phyloP scores from a whole-genome alignment of 2,888 invertebrate species.

The Baccha elongata region DNA sequence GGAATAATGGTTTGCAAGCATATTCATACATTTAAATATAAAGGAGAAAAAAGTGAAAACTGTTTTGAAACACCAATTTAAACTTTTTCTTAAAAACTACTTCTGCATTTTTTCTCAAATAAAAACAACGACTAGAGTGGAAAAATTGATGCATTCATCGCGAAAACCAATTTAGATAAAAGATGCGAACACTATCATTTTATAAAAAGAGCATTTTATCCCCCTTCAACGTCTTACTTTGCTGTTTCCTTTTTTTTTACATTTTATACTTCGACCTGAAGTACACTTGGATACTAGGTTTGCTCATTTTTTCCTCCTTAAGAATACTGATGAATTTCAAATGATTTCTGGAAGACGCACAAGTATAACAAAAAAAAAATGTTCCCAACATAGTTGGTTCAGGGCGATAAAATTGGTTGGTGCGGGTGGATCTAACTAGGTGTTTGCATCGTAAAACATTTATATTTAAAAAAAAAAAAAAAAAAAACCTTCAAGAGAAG shows the following conservation, averaged over 20 bases:
- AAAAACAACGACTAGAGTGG: background rate
- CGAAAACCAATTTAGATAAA: background rate
- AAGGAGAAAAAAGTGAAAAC: no score
- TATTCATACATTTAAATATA: no score
- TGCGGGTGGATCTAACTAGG: constrained; percentile 47
- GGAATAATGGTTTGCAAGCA: no score
- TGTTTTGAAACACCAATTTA: no score
- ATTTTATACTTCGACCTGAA: background rate
- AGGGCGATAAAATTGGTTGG: background rate
- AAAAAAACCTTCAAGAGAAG: constrained; percentile 53
- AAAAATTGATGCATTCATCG: background rate
- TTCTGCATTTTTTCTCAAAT: background rate
- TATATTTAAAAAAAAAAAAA: constrained; percentile 48
- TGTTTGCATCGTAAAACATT: constrained; percentile 68
- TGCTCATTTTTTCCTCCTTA: constrained; percentile 19
- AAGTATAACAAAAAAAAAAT: background rate
- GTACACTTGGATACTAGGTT: constrained; percentile 1
- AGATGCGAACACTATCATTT: background rate
- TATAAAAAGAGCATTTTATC: background rate
- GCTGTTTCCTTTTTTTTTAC: background rate
- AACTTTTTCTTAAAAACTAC: background rate
- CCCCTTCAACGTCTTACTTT: background rate
- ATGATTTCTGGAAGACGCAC: constrained; percentile 56
- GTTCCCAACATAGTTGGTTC: background rate
- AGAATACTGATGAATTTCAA: constrained; percentile 59